Base-by-base conservation (phyloP, 64 coral and sea anemone genomes). In the Montipora sp. region DNA sequence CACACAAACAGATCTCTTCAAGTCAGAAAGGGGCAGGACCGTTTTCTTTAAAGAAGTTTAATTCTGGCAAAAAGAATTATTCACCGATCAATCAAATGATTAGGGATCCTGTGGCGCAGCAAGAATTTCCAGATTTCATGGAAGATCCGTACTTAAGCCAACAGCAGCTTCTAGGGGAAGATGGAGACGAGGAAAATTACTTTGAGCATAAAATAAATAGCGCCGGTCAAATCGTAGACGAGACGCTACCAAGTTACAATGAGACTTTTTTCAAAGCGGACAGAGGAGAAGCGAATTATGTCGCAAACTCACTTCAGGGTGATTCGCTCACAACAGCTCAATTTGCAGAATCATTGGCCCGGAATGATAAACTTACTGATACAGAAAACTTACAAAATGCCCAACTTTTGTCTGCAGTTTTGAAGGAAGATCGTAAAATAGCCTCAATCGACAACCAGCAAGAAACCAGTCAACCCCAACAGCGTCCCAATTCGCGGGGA, bases 191-290 rank as follows among this genome's bases (percentile, higher is more conserved):
- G 47, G 82, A 27, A 71, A 85, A 16, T 21, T 85, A 71, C 68
- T 46, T 85, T 85, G 82, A 85, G 22, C 82, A 71, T 8, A 65
- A 85, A 85, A 85, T 85, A 69, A 85, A 85, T 63, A 65, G 71
- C 18, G 82, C 65, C 21, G 63, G 82, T 49, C 63, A 72, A 4
- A 10, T 85, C 5, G 61, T 85, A 43, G 5, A 16, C 12, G 63
- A 85, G 4, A 2, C 71, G 8, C 47, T 85, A 48, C 82, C 82
- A 8, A 72, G 65, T 20, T 65, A 48, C 12, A 85, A 85, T 24
- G 45, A 15, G 2, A 85, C 43, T 71, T 13, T 49, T 18, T 71
- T 65, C n/a, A 50, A 71, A 49, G 43, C 36, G 3, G 47, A 66
- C 18, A 85, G 15, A 50, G 58, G 80, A 5, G 80, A 82, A 82